These are phyloP conservation scores for Cynodonichthys magdalenae DNA, from an alignment of 2,797 vertebrate species.

Conservation along the genomic window DNA sequence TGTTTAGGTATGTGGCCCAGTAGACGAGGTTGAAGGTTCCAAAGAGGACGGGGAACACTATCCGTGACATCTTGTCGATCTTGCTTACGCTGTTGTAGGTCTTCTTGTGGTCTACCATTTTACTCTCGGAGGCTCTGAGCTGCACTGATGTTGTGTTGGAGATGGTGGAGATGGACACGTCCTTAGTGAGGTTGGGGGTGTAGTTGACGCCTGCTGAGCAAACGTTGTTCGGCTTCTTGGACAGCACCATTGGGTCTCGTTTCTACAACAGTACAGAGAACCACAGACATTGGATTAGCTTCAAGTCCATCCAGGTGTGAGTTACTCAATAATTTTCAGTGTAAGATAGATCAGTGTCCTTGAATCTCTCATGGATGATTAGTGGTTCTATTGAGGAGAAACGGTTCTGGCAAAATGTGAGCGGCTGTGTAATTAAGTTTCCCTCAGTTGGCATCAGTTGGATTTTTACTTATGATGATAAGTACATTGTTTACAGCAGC, in stretches of 20 bases:
- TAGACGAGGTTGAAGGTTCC: conserved; percentile 95
- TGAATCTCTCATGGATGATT: conserved; percentile 25
- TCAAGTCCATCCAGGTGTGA: neutral
- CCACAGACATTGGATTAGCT: conserved; percentile 2
- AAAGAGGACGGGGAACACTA: conserved; percentile 91
- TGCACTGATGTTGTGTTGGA: conserved; percentile 81
- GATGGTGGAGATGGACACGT: conserved; percentile 84
- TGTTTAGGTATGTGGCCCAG: conserved; percentile 94
- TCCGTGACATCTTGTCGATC: conserved; percentile 94
- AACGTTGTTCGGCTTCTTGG: conserved; percentile 86
- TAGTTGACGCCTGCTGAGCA: conserved; percentile 85
- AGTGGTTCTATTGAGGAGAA: conserved; percentile 15
- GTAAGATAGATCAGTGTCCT: conserved; percentile 20
- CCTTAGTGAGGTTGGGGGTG: conserved; percentile 88
- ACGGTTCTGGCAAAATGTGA: conserved; percentile 15
- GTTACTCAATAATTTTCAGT: neutral
- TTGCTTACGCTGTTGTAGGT: conserved; percentile 97
- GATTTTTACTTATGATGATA: too few species aligned
- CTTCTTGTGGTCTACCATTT: conserved; percentile 89
- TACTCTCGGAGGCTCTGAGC: conserved; percentile 82
- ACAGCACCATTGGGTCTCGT: conserved; percentile 86
- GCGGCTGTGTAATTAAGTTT: too few species aligned
- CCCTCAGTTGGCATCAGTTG: too few species aligned
- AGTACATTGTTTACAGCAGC: too few species aligned
- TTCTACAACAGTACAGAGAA: conserved; percentile 76